Evolutionary conservation across 2,888 invertebrate species (phyloP).

Genomic region (Corbicula japonica): DNA sequence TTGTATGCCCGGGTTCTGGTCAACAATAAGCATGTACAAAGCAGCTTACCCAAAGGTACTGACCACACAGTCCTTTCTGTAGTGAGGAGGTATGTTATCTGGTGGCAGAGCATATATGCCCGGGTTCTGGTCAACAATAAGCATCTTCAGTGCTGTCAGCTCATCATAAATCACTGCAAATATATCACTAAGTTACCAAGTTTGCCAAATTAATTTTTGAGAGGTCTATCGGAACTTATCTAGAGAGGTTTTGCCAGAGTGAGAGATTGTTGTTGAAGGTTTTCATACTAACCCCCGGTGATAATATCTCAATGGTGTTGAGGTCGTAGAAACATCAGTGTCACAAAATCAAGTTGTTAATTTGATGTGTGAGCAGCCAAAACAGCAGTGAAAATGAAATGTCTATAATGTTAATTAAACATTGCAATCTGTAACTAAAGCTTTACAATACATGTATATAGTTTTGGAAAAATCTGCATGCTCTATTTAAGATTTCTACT

Average conservation of each 20-base stretch:
- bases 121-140: slow-evolving; percentile 25
- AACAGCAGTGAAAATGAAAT: neutral
- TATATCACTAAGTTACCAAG: neutral
- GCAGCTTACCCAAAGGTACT: slow-evolving; percentile 18
- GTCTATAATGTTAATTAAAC: neutral
- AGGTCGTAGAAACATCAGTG: too few species aligned
- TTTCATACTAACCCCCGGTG: too few species aligned
- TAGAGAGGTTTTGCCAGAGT: neutral
- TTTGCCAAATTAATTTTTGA: neutral
- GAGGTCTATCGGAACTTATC: neutral
- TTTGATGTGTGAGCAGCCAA: too few species aligned
- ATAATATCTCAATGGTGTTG: too few species aligned
- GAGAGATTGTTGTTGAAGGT: neutral
- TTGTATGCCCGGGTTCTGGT: too few species aligned
- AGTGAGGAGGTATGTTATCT: neutral
- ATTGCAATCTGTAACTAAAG: too few species aligned
- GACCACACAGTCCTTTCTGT: neutral
- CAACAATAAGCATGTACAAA: too few species aligned
- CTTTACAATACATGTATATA: too few species aligned
- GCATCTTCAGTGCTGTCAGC: slow-evolving; percentile 1
- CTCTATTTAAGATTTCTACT: too few species aligned
- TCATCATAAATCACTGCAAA: slow-evolving; percentile 16
- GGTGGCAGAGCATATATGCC: slow-evolving; percentile 22
- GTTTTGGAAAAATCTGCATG: too few species aligned
- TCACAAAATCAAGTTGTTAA: too few species aligned